These are phyloP conservation scores for Entomyzon cyanotis DNA, from an alignment of 2,113 vertebrate species.

Conservation along the genomic window DNA sequence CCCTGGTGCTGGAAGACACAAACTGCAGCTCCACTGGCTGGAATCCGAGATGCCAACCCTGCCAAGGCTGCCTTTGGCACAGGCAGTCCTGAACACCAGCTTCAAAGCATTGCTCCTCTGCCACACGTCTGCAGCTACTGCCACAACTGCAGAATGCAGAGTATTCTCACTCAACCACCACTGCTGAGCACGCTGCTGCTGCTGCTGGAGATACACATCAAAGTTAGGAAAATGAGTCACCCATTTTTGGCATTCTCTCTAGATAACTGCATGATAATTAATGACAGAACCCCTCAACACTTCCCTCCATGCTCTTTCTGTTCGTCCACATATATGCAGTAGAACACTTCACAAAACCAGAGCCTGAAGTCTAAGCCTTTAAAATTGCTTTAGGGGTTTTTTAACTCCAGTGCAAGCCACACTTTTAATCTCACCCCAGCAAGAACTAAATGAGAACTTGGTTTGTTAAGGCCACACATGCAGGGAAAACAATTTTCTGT, in stretches of 20 bases:
- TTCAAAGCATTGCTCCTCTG: not conserved
- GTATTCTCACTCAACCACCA: not conserved
- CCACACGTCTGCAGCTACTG: not conserved
- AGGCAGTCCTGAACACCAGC: not conserved
- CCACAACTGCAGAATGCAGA: not conserved
- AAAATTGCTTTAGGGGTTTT: not conserved
- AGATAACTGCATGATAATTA: accelerated
- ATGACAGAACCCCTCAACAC: not conserved
- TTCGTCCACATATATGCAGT: not conserved
- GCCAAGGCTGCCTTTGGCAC: not conserved
- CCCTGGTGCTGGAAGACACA: not conserved
- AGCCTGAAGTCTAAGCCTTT: not conserved
- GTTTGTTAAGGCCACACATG: not conserved
- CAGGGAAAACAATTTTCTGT: not conserved
- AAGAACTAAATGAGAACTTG: not conserved
- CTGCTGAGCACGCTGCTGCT: not conserved
- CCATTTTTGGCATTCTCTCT: not conserved
- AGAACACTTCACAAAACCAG: not conserved
- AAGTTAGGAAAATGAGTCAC: not conserved
- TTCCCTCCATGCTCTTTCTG: not conserved
- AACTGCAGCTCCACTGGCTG: not conserved
- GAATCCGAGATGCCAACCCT: not conserved
- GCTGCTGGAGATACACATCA: not conserved
- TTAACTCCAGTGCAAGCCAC: not conserved
- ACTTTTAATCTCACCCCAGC: not conserved